Base-by-base conservation (phyloP, 2,888 invertebrate genomes). In the Caenorhabditis japonica region DNA sequence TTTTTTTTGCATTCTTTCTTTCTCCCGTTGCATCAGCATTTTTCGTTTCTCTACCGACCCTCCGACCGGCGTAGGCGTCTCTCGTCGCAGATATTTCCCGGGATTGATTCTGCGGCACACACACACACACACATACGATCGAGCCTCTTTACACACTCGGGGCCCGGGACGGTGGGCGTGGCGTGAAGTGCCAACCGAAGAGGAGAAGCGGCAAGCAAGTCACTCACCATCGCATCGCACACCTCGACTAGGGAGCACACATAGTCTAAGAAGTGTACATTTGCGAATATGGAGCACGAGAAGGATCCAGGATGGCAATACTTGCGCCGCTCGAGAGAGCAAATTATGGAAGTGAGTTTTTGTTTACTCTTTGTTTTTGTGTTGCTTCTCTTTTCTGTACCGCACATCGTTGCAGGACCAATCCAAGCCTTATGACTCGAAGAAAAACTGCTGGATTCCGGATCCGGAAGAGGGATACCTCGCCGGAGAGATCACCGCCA, bases 401-500 rank as follows among this genome's bases (percentile, higher is more conserved):
- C 61, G n/a, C 21, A 15, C 25, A 23, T 10, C 17, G 25, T 73
- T 79, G 12, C 72, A 83, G 81, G 83, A 81, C 44, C 81, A 82
- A 64, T 79, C 81, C 43, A 69, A 75, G 62, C 80, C 81, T 33
- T 84, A 80, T 64, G 83, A 83, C 61, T 81, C 81, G 17, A 84
- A 84, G 79, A 83, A 82, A 72, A 82, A 83, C 71, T 69, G 72
- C 61, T 84, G 84, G 84, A 68, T 84, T 12, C 83, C 83, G 8
- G 84, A 82, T 64, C 73, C 82, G 8, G 83, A 83, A 49, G 83
- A 83, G 60, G 97, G 97, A 88, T 97, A 94, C 91, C 89, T 96
- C 87, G 92, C 94, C 90, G 97, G 95, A 89, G 96, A 97, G 90
- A 97, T 99, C 91, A 93, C 93, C 91, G 94, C 94, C 90, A 96